Base-by-base conservation (phyloP, 2,888 invertebrate species). In the Lepidonotus clava region DNA sequence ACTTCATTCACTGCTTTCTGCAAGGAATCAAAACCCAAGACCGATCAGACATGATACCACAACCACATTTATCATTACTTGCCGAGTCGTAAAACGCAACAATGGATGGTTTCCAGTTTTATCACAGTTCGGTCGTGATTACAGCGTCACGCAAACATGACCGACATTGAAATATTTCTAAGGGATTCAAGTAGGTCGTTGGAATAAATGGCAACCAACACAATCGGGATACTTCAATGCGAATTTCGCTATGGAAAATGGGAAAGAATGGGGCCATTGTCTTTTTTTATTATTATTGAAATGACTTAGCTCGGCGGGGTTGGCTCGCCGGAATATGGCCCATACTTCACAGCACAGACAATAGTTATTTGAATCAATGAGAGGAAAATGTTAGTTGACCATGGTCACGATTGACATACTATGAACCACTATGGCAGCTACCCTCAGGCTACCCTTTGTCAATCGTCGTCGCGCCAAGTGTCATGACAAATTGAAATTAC, bases 401-500 rank as follows among this genome's bases (percentile, higher is more conserved):
- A 71, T 6, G 4, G 46, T 46, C 80, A 51, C 80, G 28, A 80
- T 80, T 46, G 46, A 80, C 80, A 80, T 80, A 41, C 28, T 80
- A 46, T 41, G 80, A 41, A 40, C 51, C 80, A 18, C 32, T 36
- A n/a, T 14, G 51, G 24, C 28, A 8, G 21, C 24, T 18, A 18
- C 46, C 51, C 80, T 32, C 41, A 46, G 80, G 46, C 41, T 5
- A 46, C 41, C 41, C 51, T 46, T 46, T 80, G 80, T 80, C 80
- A 80, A 80, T 80, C 46, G 80, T 11, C 46, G 18, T 36, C 76
- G 28, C 4, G 28, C 80, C 21, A 24, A 80, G 80, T 80, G 80
- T 51, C 51, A 80, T 80, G 80, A 80, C 51, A 80, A 80, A 80
- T 80, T 51, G 80, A 80, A 80, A 41, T 80, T 80, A 80, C 80